Evolutionary conservation across 2,113 vertebrate genomes (phyloP).

Genomic region (Myotis davidii): DNA sequence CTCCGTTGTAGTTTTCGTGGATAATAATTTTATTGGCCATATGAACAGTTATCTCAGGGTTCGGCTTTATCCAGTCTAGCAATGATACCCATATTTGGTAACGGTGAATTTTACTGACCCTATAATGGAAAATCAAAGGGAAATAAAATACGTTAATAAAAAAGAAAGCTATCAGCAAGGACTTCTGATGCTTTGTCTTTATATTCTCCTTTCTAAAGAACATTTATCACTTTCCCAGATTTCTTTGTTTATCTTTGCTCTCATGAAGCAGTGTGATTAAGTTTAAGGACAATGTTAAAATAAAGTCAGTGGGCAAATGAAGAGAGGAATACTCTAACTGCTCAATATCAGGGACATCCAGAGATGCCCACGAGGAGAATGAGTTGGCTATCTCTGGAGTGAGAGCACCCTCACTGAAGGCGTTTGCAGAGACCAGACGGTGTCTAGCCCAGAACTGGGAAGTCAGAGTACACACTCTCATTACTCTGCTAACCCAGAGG

Average conservation of each 20-base stretch:
- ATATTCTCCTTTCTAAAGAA: neutral
- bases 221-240: neutral
- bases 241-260: neutral
- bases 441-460: neutral
- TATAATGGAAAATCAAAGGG: slow-evolving; percentile 70
- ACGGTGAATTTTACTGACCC: slow-evolving; percentile 76
- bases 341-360: neutral
- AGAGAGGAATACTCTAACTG: neutral
- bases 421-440: neutral
- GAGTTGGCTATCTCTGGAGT: neutral
- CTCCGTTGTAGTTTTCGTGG: slow-evolving; percentile 87
- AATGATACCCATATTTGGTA: slow-evolving; percentile 91
- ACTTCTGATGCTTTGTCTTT: slow-evolving; percentile 3
- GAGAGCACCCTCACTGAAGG: neutral
- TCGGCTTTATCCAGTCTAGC: slow-evolving; percentile 65
- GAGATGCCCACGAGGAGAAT: neutral
- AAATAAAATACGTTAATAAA: slow-evolving; percentile 25
- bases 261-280: neutral
- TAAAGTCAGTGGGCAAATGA: neutral
- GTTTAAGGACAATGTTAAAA: neutral
- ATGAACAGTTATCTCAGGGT: slow-evolving; percentile 75
- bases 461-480: neutral
- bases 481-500: neutral
- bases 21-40: slow-evolving; percentile 84
- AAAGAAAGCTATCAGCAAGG: neutral